Evolutionary conservation across 35 echinoderm and acorn worm species (phyloP).

Genomic region (Patiria miniata): DNA sequence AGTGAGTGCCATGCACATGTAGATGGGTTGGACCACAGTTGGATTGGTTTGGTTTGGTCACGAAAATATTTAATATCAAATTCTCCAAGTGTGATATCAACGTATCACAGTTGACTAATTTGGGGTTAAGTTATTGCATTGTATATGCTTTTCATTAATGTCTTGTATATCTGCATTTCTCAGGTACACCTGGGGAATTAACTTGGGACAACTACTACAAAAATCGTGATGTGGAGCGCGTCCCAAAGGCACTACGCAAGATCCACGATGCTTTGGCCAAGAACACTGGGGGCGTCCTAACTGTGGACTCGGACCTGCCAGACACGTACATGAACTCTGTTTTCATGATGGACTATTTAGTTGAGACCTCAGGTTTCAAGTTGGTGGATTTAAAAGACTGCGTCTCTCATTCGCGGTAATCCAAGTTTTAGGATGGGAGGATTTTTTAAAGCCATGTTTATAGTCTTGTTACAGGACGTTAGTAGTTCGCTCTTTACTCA

Average conservation of each 20-base stretch:
- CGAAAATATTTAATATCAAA: too few relatives aligned
- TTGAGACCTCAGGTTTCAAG: constrained; percentile 50
- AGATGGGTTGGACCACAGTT: too few relatives aligned
- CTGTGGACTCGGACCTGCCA: constrained; percentile 40
- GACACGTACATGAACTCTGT: constrained; percentile 53
- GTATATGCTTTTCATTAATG: too few relatives aligned
- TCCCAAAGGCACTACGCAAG: constrained; percentile 54
- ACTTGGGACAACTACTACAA: constrained; percentile 47
- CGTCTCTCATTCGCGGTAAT: not conserved
- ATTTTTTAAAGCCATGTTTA: not conserved
- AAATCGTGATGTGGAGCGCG: constrained; percentile 43
- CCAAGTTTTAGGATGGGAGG: not conserved
- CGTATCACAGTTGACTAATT: too few relatives aligned
- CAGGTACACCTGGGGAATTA: not conserved
- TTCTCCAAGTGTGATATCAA: too few relatives aligned
- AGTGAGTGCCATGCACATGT: too few relatives aligned
- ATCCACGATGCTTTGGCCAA: constrained; percentile 36
- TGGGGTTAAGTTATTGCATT: too few relatives aligned
- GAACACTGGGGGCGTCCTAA: constrained; percentile 39
- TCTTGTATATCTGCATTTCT: too few relatives aligned
- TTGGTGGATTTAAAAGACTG: constrained; percentile 43
- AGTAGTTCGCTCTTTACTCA: too few relatives aligned
- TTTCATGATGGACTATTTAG: constrained; percentile 49
- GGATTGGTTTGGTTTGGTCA: too few relatives aligned
- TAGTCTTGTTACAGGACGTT: too few relatives aligned